These are phyloP conservation scores for Lichenostomus cassidix DNA, from an alignment of 2,113 vertebrate species.

Conservation along the genomic window DNA sequence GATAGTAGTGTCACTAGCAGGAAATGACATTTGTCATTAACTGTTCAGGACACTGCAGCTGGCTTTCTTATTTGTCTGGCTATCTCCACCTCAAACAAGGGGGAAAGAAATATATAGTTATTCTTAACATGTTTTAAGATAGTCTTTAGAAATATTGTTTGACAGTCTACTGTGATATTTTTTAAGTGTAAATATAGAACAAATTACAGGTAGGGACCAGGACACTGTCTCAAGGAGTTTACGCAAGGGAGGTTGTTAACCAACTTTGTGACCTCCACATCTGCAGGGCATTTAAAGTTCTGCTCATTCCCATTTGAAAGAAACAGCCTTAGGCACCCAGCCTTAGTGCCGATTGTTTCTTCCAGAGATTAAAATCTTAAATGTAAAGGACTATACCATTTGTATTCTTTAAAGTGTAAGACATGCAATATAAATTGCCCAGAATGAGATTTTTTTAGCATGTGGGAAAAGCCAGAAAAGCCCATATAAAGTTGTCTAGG, in stretches of 20 bases:
- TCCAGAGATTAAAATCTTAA: constrained; percentile 43
- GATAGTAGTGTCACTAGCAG: not conserved
- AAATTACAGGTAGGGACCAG: not conserved
- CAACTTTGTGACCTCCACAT: not conserved
- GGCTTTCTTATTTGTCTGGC: not conserved
- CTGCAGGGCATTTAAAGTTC: not conserved
- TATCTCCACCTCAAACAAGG: not conserved
- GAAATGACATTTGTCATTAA: not conserved
- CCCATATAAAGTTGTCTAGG: not conserved
- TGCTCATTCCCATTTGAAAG: constrained; percentile 22
- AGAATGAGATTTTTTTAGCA: not conserved
- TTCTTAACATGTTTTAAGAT: not conserved
- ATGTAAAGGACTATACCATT: not conserved
- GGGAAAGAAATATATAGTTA: not conserved
- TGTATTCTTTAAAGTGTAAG: not conserved
- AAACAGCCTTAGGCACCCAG: constrained; percentile 5
- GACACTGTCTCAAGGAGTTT: not conserved
- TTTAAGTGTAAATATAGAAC: not conserved
- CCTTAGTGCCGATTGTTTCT: not conserved
- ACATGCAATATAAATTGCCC: not conserved
- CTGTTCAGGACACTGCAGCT: not conserved
- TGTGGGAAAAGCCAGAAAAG: not conserved
- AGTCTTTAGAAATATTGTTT: not conserved
- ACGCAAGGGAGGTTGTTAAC: not conserved
- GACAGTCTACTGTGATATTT: not conserved